A percentile compares a stretch with the other conserved stretches of the same genome.
phyloP scores from a whole-genome alignment of 2,113 vertebrate species.

The Lichenostomus cassidix region DNA sequence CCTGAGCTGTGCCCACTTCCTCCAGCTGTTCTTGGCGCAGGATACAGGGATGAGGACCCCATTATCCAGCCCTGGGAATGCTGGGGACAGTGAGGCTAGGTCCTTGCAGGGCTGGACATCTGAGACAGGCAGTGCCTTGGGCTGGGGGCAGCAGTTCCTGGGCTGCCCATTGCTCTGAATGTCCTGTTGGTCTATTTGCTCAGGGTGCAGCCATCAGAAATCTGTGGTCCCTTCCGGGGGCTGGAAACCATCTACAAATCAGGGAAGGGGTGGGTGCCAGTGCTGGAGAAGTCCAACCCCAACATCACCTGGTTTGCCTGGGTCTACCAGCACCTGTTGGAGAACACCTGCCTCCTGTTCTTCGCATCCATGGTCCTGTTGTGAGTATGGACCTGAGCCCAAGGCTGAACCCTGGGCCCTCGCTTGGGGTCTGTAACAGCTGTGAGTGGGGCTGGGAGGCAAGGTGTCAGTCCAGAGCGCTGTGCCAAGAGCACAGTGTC shows the following conservation, averaged over 20 bases:
- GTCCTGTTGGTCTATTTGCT: neutral
- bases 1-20: neutral
- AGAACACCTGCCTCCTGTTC: slow-evolving; percentile 85
- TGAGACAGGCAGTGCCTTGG: neutral
- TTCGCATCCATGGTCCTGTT: slow-evolving; percentile 76
- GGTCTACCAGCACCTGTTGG: slow-evolving; percentile 79
- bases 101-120: neutral
- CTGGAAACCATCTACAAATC: slow-evolving; percentile 83
- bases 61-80: neutral
- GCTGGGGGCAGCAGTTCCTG: neutral
- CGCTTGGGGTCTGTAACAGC: neutral
- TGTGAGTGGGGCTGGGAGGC: accelerated
- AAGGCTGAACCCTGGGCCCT: neutral
- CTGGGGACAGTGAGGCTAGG: neutral
- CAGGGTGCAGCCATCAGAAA: slow-evolving; percentile 82
- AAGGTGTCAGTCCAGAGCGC: neutral
- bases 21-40: neutral
- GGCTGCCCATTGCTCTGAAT: neutral
- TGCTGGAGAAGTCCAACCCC: slow-evolving; percentile 73
- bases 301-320: slow-evolving; percentile 76
- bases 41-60: neutral
- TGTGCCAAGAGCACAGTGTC: accelerated
- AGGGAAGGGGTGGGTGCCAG: slow-evolving; percentile 77
- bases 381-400: slow-evolving; percentile 69
- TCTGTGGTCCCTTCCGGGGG: slow-evolving; percentile 86